Evolutionary conservation across 1,140 invertebrate genomes (phyloP).

Genomic region (Plectrocnemia conspersa): DNA sequence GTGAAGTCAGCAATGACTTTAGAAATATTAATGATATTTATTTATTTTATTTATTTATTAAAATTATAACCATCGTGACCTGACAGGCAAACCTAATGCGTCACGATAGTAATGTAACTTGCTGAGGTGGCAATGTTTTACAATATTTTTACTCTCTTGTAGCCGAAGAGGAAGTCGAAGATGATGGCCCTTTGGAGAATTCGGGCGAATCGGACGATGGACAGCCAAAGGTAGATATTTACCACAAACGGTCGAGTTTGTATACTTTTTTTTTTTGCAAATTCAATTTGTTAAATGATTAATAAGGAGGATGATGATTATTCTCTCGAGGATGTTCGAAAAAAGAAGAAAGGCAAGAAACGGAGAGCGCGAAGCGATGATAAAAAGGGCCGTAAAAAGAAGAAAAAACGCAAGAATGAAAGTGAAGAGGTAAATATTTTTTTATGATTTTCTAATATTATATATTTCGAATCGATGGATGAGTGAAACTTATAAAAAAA

Average conservation of each 20-base stretch:
- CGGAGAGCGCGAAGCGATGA: constrained; percentile 81
- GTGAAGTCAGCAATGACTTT: constrained; percentile 5
- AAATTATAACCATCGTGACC: too few species aligned
- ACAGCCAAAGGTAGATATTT: constrained; percentile 51
- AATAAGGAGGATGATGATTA: constrained; percentile 84
- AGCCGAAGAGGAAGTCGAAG: constrained; percentile 67
- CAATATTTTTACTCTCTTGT: constrained; percentile 15
- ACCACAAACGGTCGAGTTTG: too few species aligned
- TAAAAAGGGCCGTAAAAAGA: constrained; percentile 86
- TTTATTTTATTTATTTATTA: neutral
- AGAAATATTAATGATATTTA: constrained; percentile 4
- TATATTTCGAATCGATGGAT: constrained; percentile 42
- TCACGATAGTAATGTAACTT: too few species aligned
- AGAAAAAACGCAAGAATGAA: constrained; percentile 89
- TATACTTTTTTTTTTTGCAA: constrained; percentile 3
- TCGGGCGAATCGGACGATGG: constrained; percentile 70
- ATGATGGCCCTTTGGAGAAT: constrained; percentile 61
- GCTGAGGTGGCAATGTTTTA: neutral
- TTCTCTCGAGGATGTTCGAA: constrained; percentile 74
- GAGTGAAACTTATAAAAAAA: too few species aligned
- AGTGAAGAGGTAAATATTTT: constrained; percentile 66
- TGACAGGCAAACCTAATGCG: too few species aligned
- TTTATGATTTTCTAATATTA: neutral
- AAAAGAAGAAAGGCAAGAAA: constrained; percentile 89
- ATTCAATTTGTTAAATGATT: too few species aligned